These are phyloP conservation scores for Zosterops hypoxanthus DNA, from an alignment of 2,113 vertebrate genomes.

Conservation along the genomic window DNA sequence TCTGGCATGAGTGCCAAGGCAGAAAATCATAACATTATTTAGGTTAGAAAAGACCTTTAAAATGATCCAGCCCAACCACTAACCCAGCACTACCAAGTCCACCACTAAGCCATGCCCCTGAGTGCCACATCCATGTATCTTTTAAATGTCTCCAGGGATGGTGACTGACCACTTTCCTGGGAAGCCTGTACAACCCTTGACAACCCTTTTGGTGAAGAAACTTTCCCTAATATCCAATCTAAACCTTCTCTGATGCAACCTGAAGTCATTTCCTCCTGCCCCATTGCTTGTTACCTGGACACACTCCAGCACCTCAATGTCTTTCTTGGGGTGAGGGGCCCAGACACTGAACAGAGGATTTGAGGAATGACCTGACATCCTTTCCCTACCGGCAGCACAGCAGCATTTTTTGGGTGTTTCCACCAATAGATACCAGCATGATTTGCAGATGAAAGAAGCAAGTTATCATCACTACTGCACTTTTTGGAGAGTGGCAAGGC, in stretches of 20 bases:
- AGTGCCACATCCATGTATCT: not conserved
- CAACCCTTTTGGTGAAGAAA: not conserved
- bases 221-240: not conserved
- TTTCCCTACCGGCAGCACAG: not conserved
- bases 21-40: not conserved
- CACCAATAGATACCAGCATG: rapidly evolving
- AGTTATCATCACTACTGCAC: not conserved
- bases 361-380: not conserved
- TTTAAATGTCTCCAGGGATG: not conserved
- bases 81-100: not conserved
- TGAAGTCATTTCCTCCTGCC: not conserved
- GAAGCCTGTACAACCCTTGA: not conserved
- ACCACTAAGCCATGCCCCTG: not conserved
- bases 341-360: not conserved
- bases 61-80: not conserved
- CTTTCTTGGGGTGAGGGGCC: not conserved
- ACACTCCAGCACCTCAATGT: not conserved
- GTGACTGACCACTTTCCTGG: not conserved
- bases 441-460: not conserved
- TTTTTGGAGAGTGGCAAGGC: not conserved
- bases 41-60: not conserved
- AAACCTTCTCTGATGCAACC: not conserved
- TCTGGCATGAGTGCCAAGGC: not conserved
- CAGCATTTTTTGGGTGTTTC: not conserved
- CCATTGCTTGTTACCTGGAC: not conserved